phyloP scores from a whole-genome alignment of 23 tunicate genomes.

The Styela clava region DNA sequence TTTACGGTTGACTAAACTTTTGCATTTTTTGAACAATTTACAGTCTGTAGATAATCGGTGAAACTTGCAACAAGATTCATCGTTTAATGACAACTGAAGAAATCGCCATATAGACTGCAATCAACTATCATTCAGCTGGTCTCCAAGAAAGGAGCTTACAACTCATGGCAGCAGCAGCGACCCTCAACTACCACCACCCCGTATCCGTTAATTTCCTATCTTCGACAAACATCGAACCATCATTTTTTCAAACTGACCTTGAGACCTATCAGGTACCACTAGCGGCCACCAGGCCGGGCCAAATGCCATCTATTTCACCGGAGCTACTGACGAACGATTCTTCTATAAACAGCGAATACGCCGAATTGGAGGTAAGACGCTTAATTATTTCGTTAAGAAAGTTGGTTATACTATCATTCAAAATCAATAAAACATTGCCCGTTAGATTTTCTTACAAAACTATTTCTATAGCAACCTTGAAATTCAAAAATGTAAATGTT shows the following conservation, averaged over 20 bases:
- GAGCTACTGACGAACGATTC: background rate
- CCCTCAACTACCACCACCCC: conserved; percentile 47
- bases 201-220: conserved; percentile 40
- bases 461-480: too few relatives aligned
- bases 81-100: background rate
- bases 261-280: background rate
- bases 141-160: background rate
- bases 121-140: background rate
- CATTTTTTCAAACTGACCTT: background rate
- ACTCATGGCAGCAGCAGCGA: conserved; percentile 94
- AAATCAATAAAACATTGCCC: too few relatives aligned
- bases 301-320: conserved; percentile 22
- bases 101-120: background rate
- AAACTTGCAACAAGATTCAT: conserved; percentile 15
- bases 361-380: conserved; percentile 6
- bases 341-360: background rate
- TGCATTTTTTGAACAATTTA: background rate
- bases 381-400: too few relatives aligned
- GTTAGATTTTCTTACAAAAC: too few relatives aligned
- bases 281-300: background rate
- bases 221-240: conserved; percentile 33
- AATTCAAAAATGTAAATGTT: conserved; percentile 2
- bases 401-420: too few relatives aligned
- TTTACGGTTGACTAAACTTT: background rate
- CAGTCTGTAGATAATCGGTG: conserved; percentile 16